phyloP scores from a whole-genome alignment of 1,140 invertebrate species.

The Liolophura sinensis region DNA sequence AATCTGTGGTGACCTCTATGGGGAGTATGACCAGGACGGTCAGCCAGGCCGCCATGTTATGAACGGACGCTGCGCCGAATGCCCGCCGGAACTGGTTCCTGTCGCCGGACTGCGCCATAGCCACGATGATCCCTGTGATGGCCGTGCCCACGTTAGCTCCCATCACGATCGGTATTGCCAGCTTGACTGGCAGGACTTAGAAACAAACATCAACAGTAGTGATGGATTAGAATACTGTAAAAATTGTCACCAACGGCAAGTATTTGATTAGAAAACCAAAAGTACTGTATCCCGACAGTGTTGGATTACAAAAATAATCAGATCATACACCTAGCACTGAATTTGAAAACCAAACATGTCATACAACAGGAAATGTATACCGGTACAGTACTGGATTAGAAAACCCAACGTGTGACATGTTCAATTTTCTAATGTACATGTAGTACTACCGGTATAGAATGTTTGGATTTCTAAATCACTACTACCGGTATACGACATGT shows the following conservation, averaged over 20 bases:
- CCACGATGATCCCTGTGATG: slow-evolving; percentile 65
- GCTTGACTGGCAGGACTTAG: slow-evolving; percentile 49
- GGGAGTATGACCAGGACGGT: slow-evolving; percentile 62
- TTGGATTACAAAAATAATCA: too few relatives aligned
- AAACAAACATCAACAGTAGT: not conserved
- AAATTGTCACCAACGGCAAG: not conserved
- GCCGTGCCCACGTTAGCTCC: slow-evolving; percentile 66
- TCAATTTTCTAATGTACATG: too few relatives aligned
- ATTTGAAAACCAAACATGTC: too few relatives aligned
- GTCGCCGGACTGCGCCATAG: slow-evolving; percentile 44
- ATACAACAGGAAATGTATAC: too few relatives aligned
- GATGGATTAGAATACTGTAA: not conserved
- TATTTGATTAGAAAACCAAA: too few relatives aligned
- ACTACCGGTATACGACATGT: too few relatives aligned
- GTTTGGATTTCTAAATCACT: too few relatives aligned
- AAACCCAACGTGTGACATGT: too few relatives aligned
- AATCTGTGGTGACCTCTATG: slow-evolving; percentile 52
- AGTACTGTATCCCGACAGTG: too few relatives aligned
- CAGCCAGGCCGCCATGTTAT: slow-evolving; percentile 67
- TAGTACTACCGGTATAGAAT: too few relatives aligned
- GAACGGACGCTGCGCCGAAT: slow-evolving; percentile 64
- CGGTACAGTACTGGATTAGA: too few relatives aligned
- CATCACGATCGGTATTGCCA: slow-evolving; percentile 65
- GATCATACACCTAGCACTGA: too few relatives aligned
- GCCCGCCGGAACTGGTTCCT: slow-evolving; percentile 59